Evolutionary conservation across 2,797 vertebrate genomes (phyloP), one percentile per base, ranked within the genome.

Genomic region (Galagoides demidoff): DNA sequence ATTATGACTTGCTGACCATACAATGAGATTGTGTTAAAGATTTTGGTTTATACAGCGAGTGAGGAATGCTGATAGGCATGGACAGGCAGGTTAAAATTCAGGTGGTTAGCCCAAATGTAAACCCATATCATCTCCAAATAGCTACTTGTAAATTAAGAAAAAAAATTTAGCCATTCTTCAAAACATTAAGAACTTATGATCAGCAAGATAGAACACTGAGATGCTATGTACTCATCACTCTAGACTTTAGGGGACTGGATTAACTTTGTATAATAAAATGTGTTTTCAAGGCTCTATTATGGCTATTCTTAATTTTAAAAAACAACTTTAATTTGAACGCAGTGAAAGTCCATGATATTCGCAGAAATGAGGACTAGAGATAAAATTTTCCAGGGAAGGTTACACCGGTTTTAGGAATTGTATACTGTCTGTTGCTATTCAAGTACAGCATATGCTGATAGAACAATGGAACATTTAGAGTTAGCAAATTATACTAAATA

Each of bases 11-110:
- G 27, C 1, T 45, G 29, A 4, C 19, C 49, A 74, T 59, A 87
- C 73, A 94, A 87, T 55, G 27, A 92, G 25, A 37, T 43, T 92
- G 9, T 82, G 74, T 68, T 34, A 82, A 68, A 85, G 83, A 73
- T 78, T 93, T 90, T 63, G 39, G 3, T 55, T 9, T 43, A 66
- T 37, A 43, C 86, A 85, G n/a, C 81, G 61, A 16, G 25, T 59
- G 71, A 57, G 14, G 7, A 68, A 92, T 39, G 23, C 19, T 27
- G 74, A 17, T 31, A 63, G 27, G 8, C 59, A 59, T 57, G 7
- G 11, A 9, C 34, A 76, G 34, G 16, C 3, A 52, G 49, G 37
- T 43, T 71, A 92, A 90, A 88, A 37, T 45, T n/a, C 43, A 91
- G 13, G 37, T 49, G 17, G 73, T 31, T 39, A 31, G 16, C 66